Evolutionary conservation across 2,888 invertebrate genomes (phyloP), one percentile per base, ranked within the genome.

Genomic region (Platypus cylindrus): DNA sequence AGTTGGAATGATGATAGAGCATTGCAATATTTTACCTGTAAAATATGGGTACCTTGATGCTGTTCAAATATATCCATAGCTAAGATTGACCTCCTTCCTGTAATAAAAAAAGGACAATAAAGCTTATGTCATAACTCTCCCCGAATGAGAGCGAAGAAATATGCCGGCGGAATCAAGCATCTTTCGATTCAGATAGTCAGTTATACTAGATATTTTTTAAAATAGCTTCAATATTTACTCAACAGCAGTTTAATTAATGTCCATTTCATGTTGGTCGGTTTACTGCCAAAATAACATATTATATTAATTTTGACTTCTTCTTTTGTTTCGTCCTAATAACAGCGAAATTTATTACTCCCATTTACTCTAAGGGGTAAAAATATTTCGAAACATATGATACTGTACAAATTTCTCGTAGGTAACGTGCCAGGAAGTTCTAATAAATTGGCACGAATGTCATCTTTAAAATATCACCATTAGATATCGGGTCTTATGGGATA

Each of bases 41-140:
- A 72, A 62, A 95, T 93, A 65, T 95, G 94, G 46, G 93, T 94
- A 60, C 94, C 94, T 67, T 94, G 93, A 63, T 93, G 91, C 60
- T 89, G 86, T 63, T 94, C 94, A 62, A 93, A 94, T 58, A 86
- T 71, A 54, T 90, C 89, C 70, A 87, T 73, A 43, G 86, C 83
- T 47, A 82, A 68, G 32, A 75, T 75, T 30, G 71, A 69, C 48
- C 64, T 66, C 59, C 86, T 72, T 53, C 79, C 86, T 85, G 71
- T 23, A 75, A 76, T 61, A 69, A 64, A 42, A 36, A 45, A 34
- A 30, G 20, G 20, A 17, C 4, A 28, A 24, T 11, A n/a, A 24
- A 24, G 5, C 20, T 7, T 9, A 5, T 7, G n/a, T 24, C 12
- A 24, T 24, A 24, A 24, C 24, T 3, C 12, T 5, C 9, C 12